Percentiles rank a stretch among this genome's conserved stretches.
These are phyloP conservation scores for Pomacea maculata DNA, from an alignment of 1,140 invertebrate genomes.

Conservation along the genomic window DNA sequence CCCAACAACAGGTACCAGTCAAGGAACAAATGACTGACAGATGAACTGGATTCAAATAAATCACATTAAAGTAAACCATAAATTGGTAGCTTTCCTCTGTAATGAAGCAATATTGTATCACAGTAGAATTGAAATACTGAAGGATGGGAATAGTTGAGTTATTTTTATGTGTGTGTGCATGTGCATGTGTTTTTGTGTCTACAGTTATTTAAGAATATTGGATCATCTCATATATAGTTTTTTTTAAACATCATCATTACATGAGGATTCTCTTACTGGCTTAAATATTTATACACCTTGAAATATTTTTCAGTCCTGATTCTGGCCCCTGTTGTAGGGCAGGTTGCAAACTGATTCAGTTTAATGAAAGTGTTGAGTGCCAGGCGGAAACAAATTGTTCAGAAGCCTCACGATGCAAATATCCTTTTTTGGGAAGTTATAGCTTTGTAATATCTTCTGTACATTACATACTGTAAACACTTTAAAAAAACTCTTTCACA, in stretches of 20 bases:
- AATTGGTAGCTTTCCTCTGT: no score
- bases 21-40: no score
- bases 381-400: neutral
- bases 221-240: no score
- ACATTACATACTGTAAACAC: no score
- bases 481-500: no score
- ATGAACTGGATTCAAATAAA: no score
- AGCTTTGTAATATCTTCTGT: neutral
- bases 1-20: no score
- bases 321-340: conserved; percentile 5
- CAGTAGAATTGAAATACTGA: no score
- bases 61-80: no score
- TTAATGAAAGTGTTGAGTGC: neutral
- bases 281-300: neutral
- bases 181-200: neutral
- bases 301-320: conserved; percentile 14
- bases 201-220: neutral
- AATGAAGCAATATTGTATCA: no score
- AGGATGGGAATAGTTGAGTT: neutral
- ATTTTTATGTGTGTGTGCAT: neutral
- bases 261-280: neutral
- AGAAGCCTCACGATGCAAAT: neutral
- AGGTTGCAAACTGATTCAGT: neutral
- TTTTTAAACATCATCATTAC: neutral
- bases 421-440: conserved; percentile 5